phyloP scores from a whole-genome alignment of 2,888 invertebrate species.

The Adelphocoris suturalis region DNA sequence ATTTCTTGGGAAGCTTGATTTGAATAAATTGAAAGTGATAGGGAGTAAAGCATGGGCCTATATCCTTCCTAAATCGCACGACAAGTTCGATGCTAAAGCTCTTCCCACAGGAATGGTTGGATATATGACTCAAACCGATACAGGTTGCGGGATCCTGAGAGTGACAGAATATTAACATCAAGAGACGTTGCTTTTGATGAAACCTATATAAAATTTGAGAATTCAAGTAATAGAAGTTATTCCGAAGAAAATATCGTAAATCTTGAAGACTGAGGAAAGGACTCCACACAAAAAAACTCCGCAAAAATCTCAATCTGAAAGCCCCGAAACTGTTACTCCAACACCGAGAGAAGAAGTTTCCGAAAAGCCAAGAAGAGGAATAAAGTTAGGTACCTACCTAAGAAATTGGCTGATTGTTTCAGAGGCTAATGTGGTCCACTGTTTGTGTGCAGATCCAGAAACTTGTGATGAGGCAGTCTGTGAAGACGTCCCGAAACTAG shows the following conservation, averaged over 20 bases:
- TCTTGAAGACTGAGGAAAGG: not conserved
- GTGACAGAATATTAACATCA: not conserved
- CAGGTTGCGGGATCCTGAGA: not conserved
- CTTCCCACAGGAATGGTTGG: not conserved
- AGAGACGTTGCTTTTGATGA: not conserved
- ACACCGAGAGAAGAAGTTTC: too few species aligned
- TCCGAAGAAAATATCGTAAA: not conserved
- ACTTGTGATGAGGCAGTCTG: not conserved
- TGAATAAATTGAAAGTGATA: not conserved
- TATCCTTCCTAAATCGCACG: not conserved
- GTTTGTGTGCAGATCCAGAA: conserved; percentile 15
- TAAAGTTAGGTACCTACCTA: not conserved
- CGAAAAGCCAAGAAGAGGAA: too few species aligned
- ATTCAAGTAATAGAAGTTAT: not conserved
- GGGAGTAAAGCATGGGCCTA: not conserved
- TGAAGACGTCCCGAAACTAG: not conserved
- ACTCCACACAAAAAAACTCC: not conserved
- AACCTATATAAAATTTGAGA: too few species aligned
- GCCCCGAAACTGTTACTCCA: not conserved
- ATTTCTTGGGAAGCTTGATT: not conserved
- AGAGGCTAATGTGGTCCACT: too few species aligned
- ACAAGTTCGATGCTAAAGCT: not conserved
- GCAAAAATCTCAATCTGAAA: not conserved
- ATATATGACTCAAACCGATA: not conserved
- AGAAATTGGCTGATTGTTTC: not conserved